Conservation (phyloP, 2,113 vertebrate genomes). For the Perca schrenkii region DNA sequence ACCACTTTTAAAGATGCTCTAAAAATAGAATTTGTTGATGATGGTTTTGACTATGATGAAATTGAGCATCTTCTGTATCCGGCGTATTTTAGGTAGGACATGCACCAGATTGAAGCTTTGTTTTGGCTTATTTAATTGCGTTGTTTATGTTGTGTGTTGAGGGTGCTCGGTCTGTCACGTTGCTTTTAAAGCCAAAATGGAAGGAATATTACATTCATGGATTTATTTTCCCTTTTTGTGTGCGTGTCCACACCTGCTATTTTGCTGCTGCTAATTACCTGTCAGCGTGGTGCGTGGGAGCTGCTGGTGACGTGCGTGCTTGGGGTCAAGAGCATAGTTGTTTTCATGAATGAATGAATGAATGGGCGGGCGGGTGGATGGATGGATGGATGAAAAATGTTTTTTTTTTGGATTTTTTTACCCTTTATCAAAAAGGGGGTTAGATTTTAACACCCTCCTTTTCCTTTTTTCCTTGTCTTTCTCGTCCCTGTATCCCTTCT, state of each 20-base stretch:
- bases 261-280: slow-evolving; percentile 48
- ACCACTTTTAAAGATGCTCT: slow-evolving; percentile 79
- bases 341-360: slow-evolving; percentile 63
- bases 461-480: neutral
- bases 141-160: neutral
- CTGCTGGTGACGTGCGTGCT: slow-evolving; percentile 46
- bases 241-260: slow-evolving; percentile 37
- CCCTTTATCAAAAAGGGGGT: neutral
- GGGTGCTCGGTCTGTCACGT: neutral
- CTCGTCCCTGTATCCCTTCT: neutral
- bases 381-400: slow-evolving; percentile 7
- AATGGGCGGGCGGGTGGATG: neutral
- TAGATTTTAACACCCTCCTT: slow-evolving; percentile 4
- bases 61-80: neutral
- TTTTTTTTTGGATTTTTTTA: neutral
- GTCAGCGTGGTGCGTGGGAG: slow-evolving; percentile 42
- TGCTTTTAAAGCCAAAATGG: slow-evolving; percentile 27
- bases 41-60: slow-evolving; percentile 48
- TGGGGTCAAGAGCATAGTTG: slow-evolving; percentile 35
- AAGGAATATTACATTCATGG: slow-evolving; percentile 4
- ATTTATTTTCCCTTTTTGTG: neutral
- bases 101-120: neutral
- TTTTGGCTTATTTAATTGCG: neutral
- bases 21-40: slow-evolving; percentile 77
- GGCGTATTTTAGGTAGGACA: slow-evolving; percentile 49